Evolutionary conservation across 92 coral and sea anemone species (phyloP).

Genomic region (Phenganax subtilis): DNA sequence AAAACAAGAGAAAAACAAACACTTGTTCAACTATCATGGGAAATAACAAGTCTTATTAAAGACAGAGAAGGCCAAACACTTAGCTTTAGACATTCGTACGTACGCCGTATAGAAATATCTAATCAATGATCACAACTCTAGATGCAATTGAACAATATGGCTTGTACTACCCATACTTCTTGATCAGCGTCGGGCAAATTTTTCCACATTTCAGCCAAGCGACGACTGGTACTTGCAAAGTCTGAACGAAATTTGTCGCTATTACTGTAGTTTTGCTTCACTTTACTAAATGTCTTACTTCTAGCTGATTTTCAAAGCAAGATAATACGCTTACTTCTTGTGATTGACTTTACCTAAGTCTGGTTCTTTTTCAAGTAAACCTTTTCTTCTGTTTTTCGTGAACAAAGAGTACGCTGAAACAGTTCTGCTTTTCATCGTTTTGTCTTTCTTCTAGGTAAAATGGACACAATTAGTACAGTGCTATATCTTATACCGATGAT

Average conservation of each 20-base stretch:
- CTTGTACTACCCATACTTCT: conserved; percentile 51
- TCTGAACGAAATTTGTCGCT: conserved; percentile 43
- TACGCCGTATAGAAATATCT: no score
- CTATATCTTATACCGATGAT: background rate
- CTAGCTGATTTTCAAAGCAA: background rate
- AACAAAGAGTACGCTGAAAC: conserved; percentile 83
- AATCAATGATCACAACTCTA: no score
- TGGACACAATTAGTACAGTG: background rate
- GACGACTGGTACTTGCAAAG: conserved; percentile 78
- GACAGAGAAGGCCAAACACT: no score
- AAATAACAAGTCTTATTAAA: no score
- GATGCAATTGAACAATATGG: background rate
- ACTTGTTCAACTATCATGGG: background rate
- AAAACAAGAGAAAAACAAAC: background rate
- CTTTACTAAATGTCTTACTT: background rate
- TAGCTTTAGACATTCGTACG: no score
- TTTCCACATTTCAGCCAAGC: conserved; percentile 92
- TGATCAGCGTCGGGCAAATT: conserved; percentile 60
- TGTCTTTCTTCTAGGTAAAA: conserved; percentile 13
- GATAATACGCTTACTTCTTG: background rate
- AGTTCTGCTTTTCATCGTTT: conserved; percentile 53
- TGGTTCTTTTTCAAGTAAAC: conserved; percentile 67
- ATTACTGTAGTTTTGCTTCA: background rate
- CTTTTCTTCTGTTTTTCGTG: conserved; percentile 76
- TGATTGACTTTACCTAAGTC: conserved; percentile 68